A percentile compares a stretch with the other conserved stretches of the same genome.
Conservation (phyloP, 2,113 vertebrate genomes). For the Callorhinus ursinus region DNA sequence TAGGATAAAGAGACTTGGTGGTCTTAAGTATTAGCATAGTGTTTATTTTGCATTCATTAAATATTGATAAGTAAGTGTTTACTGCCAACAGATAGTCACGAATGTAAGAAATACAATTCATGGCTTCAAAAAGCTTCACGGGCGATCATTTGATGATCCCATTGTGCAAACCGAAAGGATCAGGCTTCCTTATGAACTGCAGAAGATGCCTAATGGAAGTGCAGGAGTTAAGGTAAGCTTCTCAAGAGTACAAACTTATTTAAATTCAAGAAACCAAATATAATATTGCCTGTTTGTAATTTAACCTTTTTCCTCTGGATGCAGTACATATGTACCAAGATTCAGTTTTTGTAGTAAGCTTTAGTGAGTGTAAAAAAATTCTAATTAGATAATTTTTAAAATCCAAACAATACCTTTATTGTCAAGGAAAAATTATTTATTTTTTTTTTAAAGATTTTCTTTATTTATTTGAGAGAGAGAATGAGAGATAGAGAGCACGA, state of each 20-base stretch:
- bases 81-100: slow-evolving; percentile 90
- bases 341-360: not conserved
- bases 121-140: slow-evolving; percentile 96
- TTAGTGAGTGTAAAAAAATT: slow-evolving; percentile 11
- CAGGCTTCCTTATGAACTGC: slow-evolving; percentile 93
- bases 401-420: not conserved
- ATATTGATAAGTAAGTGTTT: slow-evolving; percentile 29
- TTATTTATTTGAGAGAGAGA: too few relatives aligned
- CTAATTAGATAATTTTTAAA: not conserved
- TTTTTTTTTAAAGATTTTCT: not conserved
- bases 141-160: slow-evolving; percentile 93
- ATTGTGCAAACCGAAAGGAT: slow-evolving; percentile 92
- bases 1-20: not conserved
- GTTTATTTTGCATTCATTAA: slow-evolving; percentile 42
- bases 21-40: not conserved
- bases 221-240: slow-evolving; percentile 92
- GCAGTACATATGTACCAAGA: not conserved
- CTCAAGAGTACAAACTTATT: not conserved
- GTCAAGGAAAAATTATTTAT: slow-evolving; percentile 1
- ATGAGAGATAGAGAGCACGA: too few relatives aligned
- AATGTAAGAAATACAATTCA: slow-evolving; percentile 97
- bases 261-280: not conserved
- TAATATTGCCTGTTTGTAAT: not conserved
- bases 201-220: slow-evolving; percentile 93
- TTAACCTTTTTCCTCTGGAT: not conserved